Evolutionary conservation across 2,113 vertebrate genomes (phyloP).

Genomic region (Tachuris rubrigastra): DNA sequence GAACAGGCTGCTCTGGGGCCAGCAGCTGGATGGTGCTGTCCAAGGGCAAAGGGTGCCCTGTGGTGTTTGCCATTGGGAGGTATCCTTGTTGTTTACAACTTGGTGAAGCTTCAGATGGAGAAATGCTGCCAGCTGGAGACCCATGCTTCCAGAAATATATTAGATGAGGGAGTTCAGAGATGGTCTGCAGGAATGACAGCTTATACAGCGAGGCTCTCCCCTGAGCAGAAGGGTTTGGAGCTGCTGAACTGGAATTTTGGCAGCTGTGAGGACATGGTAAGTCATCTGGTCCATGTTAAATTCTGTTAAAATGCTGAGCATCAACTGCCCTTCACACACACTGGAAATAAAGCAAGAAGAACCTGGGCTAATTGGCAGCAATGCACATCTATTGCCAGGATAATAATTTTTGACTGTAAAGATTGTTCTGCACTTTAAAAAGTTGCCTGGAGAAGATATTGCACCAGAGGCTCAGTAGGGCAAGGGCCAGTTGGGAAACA

Average conservation of each 20-base stretch:
- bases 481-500: background rate
- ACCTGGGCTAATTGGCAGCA: background rate
- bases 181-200: background rate
- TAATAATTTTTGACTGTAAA: background rate
- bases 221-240: background rate
- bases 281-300: background rate
- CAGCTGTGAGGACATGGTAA: background rate
- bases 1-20: background rate
- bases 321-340: background rate
- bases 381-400: background rate
- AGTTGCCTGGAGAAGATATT: background rate
- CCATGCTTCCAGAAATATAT: background rate
- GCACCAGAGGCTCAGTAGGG: background rate
- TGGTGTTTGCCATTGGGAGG: background rate
- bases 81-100: background rate
- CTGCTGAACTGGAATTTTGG: background rate
- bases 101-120: background rate
- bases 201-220: background rate
- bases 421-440: background rate
- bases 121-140: background rate
- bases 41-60: background rate
- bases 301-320: background rate
- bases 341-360: background rate
- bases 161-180: background rate
- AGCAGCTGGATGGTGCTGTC: background rate